Evolutionary conservation across 2,888 invertebrate genomes (phyloP).

Genomic region (Lasioglossum leucozonium): DNA sequence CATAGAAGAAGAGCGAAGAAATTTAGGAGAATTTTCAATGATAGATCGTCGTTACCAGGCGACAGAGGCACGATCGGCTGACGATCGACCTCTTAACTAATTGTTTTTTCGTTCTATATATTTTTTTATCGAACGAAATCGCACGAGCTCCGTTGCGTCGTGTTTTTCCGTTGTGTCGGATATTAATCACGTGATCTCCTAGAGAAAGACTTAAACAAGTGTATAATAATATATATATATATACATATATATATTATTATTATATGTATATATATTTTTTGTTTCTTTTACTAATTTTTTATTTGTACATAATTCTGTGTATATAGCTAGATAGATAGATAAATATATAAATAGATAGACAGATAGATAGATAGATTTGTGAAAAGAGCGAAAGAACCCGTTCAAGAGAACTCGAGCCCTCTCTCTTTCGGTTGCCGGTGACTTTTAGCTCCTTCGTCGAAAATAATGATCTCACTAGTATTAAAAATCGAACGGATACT

Average conservation of each 20-base stretch:
- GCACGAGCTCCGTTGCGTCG: conserved; percentile 26
- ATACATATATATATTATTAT: background rate
- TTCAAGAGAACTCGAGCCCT: background rate
- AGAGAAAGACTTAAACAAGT: conserved; percentile 68
- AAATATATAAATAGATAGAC: background rate
- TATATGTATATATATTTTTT: conserved; percentile 14
- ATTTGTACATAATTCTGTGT: background rate
- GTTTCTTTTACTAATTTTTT: conserved; percentile 25
- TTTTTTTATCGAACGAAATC: conserved; percentile 21
- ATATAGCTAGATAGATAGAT: background rate
- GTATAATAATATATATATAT: conserved; percentile 25
- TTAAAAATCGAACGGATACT: conserved; percentile 68
- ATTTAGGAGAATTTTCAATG: background rate
- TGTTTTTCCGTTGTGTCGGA: conserved; percentile 15
- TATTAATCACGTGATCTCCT: conserved; percentile 60
- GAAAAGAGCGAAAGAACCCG: background rate
- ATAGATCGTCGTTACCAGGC: background rate
- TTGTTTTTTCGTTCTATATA: background rate
- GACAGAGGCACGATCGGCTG: background rate
- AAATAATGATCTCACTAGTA: conserved; percentile 82
- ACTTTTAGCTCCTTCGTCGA: conserved; percentile 68
- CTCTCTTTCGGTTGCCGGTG: conserved; percentile 54
- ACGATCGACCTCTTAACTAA: conserved; percentile 19
- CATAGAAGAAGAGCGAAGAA: background rate
- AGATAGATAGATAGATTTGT: background rate